These are phyloP conservation scores for Apostichopus californicus DNA, from an alignment of 35 echinoderm and acorn worm species.

Conservation along the genomic window DNA sequence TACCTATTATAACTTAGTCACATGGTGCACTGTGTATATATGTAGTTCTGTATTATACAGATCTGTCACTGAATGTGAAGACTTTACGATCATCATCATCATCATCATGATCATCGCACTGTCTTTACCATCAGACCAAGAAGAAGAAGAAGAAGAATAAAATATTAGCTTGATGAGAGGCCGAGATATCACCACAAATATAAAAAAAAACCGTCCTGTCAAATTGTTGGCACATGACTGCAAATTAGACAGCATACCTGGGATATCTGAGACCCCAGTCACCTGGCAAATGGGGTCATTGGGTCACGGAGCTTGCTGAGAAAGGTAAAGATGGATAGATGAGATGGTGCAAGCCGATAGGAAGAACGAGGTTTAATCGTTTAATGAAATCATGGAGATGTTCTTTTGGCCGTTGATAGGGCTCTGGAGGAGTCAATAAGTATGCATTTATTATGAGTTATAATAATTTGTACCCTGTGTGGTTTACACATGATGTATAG, in stretches of 20 bases:
- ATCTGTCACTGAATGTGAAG: no score
- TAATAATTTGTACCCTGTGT: not conserved
- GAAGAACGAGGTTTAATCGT: not conserved
- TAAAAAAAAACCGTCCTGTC: not conserved
- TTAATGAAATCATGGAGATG: conserved; percentile 34
- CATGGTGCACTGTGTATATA: no score
- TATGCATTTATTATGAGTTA: not conserved
- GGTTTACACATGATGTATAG: not conserved
- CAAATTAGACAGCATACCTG: conserved; percentile 44
- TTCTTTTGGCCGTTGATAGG: not conserved
- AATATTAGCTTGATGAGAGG: not conserved
- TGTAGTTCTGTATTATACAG: no score
- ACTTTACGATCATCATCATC: no score
- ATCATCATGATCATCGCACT: no score
- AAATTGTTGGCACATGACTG: conserved; percentile 30
- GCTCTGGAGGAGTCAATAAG: not conserved
- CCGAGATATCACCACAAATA: not conserved
- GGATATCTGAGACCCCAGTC: conserved; percentile 24
- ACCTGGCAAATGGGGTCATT: conserved; percentile 26
- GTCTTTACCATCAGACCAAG: no score
- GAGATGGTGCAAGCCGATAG: not conserved
- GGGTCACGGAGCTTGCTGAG: conserved; percentile 13
- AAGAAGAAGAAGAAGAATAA: no score
- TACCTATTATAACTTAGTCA: no score
- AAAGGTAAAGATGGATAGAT: not conserved